Percentiles rank a stretch among this genome's conserved stretches.
Evolutionary conservation across 92 coral and sea anemone species (phyloP).

Genomic region (Montipora capitata): DNA sequence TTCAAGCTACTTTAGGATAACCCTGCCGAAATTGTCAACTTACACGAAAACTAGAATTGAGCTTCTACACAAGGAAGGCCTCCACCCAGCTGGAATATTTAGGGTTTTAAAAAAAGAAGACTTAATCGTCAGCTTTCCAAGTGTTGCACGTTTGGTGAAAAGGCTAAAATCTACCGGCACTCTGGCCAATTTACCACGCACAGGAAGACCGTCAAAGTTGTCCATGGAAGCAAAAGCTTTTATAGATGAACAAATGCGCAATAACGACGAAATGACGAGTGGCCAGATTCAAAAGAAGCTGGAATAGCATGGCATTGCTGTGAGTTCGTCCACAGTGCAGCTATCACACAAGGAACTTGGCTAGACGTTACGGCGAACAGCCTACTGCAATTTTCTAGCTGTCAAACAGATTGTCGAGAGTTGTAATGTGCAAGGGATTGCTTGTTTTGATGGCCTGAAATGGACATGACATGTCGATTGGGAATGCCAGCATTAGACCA

Average conservation of each 20-base stretch:
- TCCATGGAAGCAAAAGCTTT: constrained; percentile 9
- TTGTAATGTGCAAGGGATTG: no score
- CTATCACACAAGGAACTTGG: not conserved
- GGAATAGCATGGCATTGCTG: no score
- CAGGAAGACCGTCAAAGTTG: constrained; percentile 52
- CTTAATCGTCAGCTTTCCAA: constrained; percentile 13
- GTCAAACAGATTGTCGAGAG: no score
- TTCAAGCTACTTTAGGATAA: no score
- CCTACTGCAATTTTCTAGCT: constrained; percentile 13
- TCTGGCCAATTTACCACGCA: constrained; percentile 9
- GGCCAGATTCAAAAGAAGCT: no score
- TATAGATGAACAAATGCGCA: not conserved
- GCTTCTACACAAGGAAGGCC: constrained; percentile 11
- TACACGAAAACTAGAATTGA: constrained; percentile 4
- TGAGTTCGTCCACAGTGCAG: constrained; percentile 28
- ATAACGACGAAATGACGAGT: no score
- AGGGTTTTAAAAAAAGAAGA: constrained; percentile 9
- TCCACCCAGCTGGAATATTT: constrained; percentile 16
- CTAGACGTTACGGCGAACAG: constrained; percentile 28
- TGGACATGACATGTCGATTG: no score
- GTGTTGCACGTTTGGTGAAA: constrained; percentile 9
- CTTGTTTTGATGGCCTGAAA: no score
- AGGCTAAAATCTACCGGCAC: constrained; percentile 22
- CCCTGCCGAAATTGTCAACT: not conserved
- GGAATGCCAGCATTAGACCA: no score